Percentiles rank a stretch among this genome's conserved stretches.
These are phyloP conservation scores for Strigops habroptila DNA, from an alignment of 2,113 vertebrate genomes.

Conservation along the genomic window DNA sequence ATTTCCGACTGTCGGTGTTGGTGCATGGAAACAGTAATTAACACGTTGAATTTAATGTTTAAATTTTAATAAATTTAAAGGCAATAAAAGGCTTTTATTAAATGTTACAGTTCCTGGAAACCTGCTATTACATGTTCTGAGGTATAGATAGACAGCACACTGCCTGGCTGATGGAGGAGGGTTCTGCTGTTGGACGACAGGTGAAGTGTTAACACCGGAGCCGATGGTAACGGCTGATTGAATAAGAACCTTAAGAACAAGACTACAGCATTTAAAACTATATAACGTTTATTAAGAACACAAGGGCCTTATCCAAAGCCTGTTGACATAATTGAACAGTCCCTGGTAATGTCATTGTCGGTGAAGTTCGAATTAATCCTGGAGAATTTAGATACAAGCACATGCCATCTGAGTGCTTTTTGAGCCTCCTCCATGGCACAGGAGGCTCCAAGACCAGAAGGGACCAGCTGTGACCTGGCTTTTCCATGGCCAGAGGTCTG, in stretches of 20 bases:
- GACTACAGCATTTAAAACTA: not conserved
- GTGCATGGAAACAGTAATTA: constrained; percentile 20
- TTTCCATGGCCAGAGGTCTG: not conserved
- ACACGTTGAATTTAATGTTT: not conserved
- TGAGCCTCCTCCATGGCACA: rapidly evolving
- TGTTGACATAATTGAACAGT: not conserved
- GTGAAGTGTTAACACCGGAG: not conserved
- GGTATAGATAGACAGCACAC: not conserved
- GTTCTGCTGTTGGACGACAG: not conserved
- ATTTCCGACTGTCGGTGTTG: not conserved
- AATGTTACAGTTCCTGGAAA: not conserved
- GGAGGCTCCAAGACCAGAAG: rapidly evolving
- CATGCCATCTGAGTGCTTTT: not conserved
- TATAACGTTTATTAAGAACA: not conserved
- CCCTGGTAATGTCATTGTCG: not conserved
- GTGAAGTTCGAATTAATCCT: not conserved
- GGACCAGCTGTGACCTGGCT: not conserved
- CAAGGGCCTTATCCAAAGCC: not conserved
- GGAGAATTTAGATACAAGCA: not conserved
- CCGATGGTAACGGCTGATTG: not conserved
- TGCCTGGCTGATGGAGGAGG: not conserved
- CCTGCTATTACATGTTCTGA: not conserved
- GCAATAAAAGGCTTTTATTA: constrained; percentile 31
- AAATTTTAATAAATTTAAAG: constrained; percentile 40
- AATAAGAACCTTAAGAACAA: not conserved